Conservation (phyloP, 2,888 invertebrate genomes). For the Elegia similella region DNA sequence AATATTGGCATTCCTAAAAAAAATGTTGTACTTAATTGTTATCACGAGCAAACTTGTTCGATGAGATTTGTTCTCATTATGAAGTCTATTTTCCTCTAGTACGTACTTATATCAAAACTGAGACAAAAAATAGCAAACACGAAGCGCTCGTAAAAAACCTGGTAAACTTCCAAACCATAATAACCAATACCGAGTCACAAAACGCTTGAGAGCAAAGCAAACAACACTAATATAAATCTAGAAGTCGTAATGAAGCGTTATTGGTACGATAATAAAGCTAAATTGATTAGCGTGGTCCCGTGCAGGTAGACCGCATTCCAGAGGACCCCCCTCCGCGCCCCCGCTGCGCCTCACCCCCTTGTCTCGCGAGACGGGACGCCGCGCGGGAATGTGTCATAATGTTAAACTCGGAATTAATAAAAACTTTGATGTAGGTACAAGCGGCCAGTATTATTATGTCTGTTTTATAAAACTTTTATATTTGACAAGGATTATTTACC, state of each 20-base stretch:
- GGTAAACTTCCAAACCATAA: conserved; percentile 47
- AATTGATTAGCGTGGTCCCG: conserved; percentile 79
- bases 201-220: conserved; percentile 51
- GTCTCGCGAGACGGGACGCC: conserved; percentile 35
- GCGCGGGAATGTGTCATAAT: conserved; percentile 62
- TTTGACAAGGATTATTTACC: background rate
- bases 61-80: background rate
- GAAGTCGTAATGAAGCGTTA: conserved; percentile 73
- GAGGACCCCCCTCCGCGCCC: conserved; percentile 35
- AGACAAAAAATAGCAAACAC: conserved; percentile 20
- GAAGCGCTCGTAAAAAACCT: conserved; percentile 39
- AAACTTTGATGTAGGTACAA: conserved; percentile 40
- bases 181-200: conserved; percentile 43
- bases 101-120: conserved; percentile 17
- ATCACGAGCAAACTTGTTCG: background rate
- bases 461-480: background rate
- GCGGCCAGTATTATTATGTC: background rate
- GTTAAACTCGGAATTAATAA: conserved; percentile 55
- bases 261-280: conserved; percentile 78
- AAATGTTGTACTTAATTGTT: background rate
- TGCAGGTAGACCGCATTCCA: conserved; percentile 79
- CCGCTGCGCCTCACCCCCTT: conserved; percentile 28
- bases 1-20: no score
- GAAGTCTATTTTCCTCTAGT: background rate
- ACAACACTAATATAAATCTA: conserved; percentile 60